These are phyloP conservation scores for Epinephelus fuscoguttatus DNA, from an alignment of 2,113 vertebrate genomes.

Conservation along the genomic window DNA sequence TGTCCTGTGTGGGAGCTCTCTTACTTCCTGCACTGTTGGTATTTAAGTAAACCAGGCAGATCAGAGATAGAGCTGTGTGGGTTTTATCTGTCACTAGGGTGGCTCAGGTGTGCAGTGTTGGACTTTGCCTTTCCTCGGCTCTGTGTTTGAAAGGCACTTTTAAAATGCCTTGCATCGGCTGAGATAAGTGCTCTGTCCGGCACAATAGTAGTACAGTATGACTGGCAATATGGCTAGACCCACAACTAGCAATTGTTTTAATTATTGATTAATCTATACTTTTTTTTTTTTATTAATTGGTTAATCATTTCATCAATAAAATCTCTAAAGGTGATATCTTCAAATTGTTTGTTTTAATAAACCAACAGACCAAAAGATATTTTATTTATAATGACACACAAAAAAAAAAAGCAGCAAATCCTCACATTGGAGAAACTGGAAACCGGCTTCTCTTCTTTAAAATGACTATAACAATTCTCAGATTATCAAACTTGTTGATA, in stretches of 20 bases:
- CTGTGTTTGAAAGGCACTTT: constrained; percentile 15
- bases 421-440: background rate
- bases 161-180: constrained; percentile 1
- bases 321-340: too few relatives aligned
- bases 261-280: background rate
- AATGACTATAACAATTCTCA: background rate
- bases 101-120: constrained; percentile 29
- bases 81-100: constrained; percentile 56
- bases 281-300: background rate
- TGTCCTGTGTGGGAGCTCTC: constrained; percentile 55
- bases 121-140: constrained; percentile 14
- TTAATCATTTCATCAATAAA: background rate
- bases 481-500: background rate
- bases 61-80: constrained; percentile 59
- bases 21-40: constrained; percentile 29
- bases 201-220: background rate
- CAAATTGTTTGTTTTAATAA: background rate
- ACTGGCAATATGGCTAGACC: background rate
- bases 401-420: background rate
- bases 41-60: constrained; percentile 41
- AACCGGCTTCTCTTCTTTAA: background rate
- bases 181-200: constrained; percentile 9
- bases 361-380: background rate
- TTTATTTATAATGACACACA: background rate
- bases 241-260: background rate